Base-by-base conservation (phyloP, 2,113 vertebrate genomes). In the Ailurus styani region DNA sequence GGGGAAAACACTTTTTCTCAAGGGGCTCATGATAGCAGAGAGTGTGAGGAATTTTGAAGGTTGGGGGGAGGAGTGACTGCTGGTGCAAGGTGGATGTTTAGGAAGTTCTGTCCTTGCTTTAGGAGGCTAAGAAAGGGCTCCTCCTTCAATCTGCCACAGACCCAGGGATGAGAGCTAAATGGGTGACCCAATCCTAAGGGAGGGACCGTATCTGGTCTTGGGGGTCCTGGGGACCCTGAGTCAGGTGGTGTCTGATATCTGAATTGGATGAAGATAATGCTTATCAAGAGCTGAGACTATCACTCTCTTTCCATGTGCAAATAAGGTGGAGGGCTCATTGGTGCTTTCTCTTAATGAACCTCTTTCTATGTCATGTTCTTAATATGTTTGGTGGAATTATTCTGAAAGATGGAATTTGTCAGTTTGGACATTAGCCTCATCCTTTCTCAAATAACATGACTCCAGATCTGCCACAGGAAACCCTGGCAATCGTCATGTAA, bases 351-450 rank as follows among this genome's bases (percentile, higher is more conserved):
- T 34, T 84, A 79, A 45, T 40, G 52, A 87, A 93, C 5, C 42
- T 96, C 23, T 54, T 68, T 68, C 37, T 81, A 37, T 25, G 50
- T 27, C 23, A 23, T 82, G 88, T 95, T 40, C 31, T 75, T 77
- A 34, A 14, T 52, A 23, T 73, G 31, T 57, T 86, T 66, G 27
- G 13, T 54, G 79, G 42, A 31, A 37, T 78, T 88, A 10, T 75
- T 88, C 54, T 66, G 60, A 90, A 96, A 47, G 77, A 27, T 7
- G 42, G 64, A 88, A 57, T 93, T 78, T 50, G 21, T 62, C 78
- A 68, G 40, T 40, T 60, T 66, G 40, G 37, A 29, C 10, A 25
- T 45, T 23, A 93, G 37, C 45, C 25, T 72, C 55, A 6, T 94
- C 29, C 15, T 81, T 17, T 91, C 25, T 29, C 50, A 90, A 37